phyloP scores from a whole-genome alignment of 2,888 invertebrate genomes.

The Pristionchus maxplancki region DNA sequence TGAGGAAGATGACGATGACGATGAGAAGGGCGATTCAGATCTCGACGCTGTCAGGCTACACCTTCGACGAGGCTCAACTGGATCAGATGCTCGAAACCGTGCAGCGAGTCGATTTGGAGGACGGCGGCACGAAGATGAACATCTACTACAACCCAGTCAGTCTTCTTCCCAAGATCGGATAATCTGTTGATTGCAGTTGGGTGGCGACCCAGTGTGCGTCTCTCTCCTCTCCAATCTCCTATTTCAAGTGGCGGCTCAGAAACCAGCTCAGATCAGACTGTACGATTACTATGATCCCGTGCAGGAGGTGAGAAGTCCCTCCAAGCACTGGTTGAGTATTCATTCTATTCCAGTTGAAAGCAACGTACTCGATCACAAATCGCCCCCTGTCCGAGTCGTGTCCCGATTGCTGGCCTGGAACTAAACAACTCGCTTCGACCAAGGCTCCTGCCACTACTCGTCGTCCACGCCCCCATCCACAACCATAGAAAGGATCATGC shows the following conservation, averaged over 20 bases:
- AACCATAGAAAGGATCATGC: no score
- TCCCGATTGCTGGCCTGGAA: neutral
- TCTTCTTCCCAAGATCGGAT: neutral
- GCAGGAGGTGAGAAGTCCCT: conserved; percentile 64
- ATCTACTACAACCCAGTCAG: conserved; percentile 80
- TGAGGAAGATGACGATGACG: no score
- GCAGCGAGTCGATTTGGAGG: conserved; percentile 78
- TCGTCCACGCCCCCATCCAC: no score
- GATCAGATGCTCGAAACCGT: conserved; percentile 68
- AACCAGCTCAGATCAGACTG: conserved; percentile 89
- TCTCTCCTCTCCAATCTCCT: conserved; percentile 89
- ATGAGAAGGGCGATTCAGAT: conserved; percentile 52
- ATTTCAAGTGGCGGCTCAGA: conserved; percentile 89
- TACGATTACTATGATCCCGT: conserved; percentile 91
- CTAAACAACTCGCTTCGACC: no score
- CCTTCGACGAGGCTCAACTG: conserved; percentile 63
- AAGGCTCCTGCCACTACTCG: no score
- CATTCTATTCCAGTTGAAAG: neutral
- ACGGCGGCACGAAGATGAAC: conserved; percentile 78
- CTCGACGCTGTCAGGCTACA: conserved; percentile 70
- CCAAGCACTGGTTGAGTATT: neutral
- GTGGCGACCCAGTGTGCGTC: conserved; percentile 82
- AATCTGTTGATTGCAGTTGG: conserved; percentile 65
- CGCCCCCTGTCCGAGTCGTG: neutral
- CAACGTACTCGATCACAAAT: neutral